phyloP scores from a whole-genome alignment of 2,797 vertebrate genomes.

The Lepus townsendii region DNA sequence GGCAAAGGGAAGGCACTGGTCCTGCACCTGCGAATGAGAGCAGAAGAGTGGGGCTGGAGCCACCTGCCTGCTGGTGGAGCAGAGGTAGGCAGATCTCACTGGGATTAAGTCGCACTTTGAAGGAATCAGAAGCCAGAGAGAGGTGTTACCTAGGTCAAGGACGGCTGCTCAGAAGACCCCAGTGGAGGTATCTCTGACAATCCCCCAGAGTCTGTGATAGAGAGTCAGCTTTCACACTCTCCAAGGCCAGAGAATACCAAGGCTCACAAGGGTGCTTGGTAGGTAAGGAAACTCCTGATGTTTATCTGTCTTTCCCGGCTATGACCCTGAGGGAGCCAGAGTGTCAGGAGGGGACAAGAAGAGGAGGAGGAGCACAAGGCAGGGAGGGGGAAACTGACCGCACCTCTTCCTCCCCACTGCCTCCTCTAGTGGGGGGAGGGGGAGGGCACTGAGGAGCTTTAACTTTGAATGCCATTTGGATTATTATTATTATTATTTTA shows the following conservation, averaged over 20 bases:
- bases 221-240: background rate
- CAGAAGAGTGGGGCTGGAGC: background rate
- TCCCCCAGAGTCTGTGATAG: background rate
- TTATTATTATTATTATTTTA: background rate
- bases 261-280: background rate
- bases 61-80: background rate
- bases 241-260: background rate
- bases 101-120: background rate
- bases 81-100: background rate
- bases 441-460: background rate
- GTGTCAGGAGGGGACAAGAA: background rate
- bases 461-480: background rate
- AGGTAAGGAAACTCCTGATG: background rate
- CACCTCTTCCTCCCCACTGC: background rate
- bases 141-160: background rate
- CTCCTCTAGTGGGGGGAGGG: background rate
- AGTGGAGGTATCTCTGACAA: background rate
- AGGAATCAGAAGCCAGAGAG: background rate
- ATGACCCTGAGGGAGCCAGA: background rate
- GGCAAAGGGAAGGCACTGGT: background rate
- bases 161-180: background rate
- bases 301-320: background rate
- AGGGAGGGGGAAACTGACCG: background rate
- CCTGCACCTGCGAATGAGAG: slow-evolving; percentile 16
- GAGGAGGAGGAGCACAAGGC: background rate